Base-by-base conservation (phyloP, 92 coral and sea anemone species). In the Zoanthus solanderi region DNA sequence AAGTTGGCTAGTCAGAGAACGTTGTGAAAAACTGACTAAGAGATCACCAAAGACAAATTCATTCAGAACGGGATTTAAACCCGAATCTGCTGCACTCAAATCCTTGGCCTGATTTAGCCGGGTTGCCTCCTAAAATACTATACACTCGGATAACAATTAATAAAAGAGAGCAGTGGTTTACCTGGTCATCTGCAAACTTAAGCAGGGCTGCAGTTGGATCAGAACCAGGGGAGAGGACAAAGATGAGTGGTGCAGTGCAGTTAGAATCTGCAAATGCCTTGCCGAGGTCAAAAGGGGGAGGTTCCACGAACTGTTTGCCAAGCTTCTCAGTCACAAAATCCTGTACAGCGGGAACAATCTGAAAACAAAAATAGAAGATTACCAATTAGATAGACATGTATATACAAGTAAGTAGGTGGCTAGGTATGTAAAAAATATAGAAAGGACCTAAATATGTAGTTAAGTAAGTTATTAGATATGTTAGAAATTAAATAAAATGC, bases 151-250 rank as follows among this genome's bases (percentile, higher is more conserved):
- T 23, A 23, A 23, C 23, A 23, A 23, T 23, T 0, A 23, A 23
- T 23, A 23, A 23, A 23, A 23, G 23, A 23, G 23, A 37, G 42
- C 42, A 37, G 4, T 37, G 4, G 42, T 4, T 37, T 37, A 96
- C 98, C 98, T 97, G 99, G 44, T 97, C 99, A 85, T 97, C 99
- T 18, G 99, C 99, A 82, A 97, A 97, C 92, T 97, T 97, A 71
- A 97, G 97, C 72, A 97, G 87, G 9, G 99, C 99, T 15, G 99
- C 99, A 0, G 99, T 97, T 31, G 99, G 99, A 91, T 97, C 99
- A 11, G 99, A 97, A 68, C 99, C 99, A 4, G 99, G 99, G 28
- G 99, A 97, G 47, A 97, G 89, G 65, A 97, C 94, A 60, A 97
- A 97, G 93, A 97, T 95, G 74, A 96, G 97, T 2, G 99, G 99